Base-by-base conservation (phyloP, 2,797 vertebrate species). In the Myioborus melanocephalus region DNA sequence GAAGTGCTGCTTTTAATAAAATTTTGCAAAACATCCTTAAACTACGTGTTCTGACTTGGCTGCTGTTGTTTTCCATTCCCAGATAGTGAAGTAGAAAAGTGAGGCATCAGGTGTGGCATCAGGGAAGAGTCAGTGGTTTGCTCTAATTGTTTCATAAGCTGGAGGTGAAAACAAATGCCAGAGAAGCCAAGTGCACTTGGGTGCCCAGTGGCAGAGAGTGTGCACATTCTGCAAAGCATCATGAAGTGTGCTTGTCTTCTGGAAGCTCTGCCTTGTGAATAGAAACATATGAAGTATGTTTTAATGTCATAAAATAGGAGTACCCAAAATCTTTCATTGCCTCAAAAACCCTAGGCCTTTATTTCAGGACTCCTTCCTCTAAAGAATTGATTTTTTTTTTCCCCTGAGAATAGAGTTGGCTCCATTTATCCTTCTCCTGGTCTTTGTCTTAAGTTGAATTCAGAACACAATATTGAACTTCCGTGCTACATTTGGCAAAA, bases 391-490 rank as follows among this genome's bases (percentile, higher is more conserved):
- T 34, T 21, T 47, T n/a, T n/a, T 35, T 16, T 4, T 0, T 8
- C 3, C 0, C 5, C 3, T 61, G 43, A 39, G 34, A 64, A 26
- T 47, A 12, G 52, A 34, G 10, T 69, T 83, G 30, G 2, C 41
- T 88, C 5, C 4, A 5, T 88, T 88, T 93, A 37, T 69, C 14
- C 39, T 43, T 43, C 26, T 75, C 30, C 56, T 61, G 50, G 30
- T 83, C 52, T 81, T 73, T 26, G 19, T 64, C 53, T 90, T 68
- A 70, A 66, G 30, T 82, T 70, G 41, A 92, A 77, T 92, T 52
- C 32, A 60, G 50, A 83, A 23, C 17, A 19, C 34, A 49, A 49
- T 61, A 49, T 9, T 1, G 0, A 70, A 27, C 20, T 27, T 68
- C 8, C 28, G 41, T 3, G 0, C 28, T 75, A 8, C 12, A 2